These are phyloP conservation scores for Lepus europaeus DNA, from an alignment of 2,113 vertebrate genomes.

Conservation along the genomic window DNA sequence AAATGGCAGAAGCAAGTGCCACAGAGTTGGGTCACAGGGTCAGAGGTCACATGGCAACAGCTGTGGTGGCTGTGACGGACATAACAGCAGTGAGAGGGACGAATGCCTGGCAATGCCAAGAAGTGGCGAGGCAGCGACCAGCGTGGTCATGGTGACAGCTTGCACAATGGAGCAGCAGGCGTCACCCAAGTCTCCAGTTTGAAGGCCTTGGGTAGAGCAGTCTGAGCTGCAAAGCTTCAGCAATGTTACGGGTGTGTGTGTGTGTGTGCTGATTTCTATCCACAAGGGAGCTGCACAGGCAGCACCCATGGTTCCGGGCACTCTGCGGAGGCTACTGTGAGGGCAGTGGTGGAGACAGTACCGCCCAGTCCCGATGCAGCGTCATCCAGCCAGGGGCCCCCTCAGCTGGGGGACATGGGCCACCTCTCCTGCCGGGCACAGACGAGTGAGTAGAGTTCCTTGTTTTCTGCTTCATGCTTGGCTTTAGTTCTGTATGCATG, in stretches of 20 bases:
- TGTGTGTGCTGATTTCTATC: constrained; percentile 80
- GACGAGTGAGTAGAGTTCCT: not conserved
- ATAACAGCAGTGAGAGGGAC: not conserved
- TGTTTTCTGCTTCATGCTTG: not conserved
- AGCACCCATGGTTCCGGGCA: constrained; percentile 67
- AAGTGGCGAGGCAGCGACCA: not conserved
- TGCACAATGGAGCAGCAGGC: constrained; percentile 75
- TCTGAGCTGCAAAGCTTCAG: constrained; percentile 83
- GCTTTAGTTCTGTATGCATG: not conserved
- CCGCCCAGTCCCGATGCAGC: not conserved
- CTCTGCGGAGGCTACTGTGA: constrained; percentile 67
- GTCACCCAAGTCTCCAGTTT: constrained; percentile 81
- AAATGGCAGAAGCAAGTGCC: not conserved
- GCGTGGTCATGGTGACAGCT: not conserved
- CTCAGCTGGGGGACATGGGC: constrained; percentile 1
- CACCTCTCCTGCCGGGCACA: not conserved
- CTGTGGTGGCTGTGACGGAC: not conserved
- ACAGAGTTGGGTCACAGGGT: not conserved
- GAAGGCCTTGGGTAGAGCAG: constrained; percentile 82
- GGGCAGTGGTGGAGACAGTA: constrained; percentile 57
- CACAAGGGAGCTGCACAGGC: constrained; percentile 26
- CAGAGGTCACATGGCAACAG: not conserved
- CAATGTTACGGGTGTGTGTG: constrained; percentile 84
- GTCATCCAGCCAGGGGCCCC: constrained; percentile 39
- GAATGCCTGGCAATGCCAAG: not conserved